Evolutionary conservation across 1,140 invertebrate species (phyloP), one percentile per base, ranked within the genome.

Genomic region (Drosophila paulistorum): DNA sequence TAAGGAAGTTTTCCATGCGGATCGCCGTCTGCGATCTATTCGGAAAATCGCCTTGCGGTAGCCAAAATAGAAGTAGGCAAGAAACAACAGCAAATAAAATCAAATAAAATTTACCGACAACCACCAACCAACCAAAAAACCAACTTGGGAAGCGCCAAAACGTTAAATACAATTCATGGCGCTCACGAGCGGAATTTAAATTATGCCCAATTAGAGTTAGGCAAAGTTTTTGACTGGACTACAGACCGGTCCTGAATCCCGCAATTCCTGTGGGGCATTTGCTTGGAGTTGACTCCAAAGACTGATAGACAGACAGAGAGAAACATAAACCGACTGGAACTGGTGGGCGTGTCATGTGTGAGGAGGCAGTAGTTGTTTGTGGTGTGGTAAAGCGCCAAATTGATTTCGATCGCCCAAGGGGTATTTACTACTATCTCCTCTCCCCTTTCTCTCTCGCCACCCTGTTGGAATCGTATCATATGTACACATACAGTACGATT

Each of bases 151-250:
- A 89, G 84, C 84, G 84, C 85, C 84, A 89, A 89, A 87, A 89
- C 84, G 77, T 89, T 87, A 89, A 87, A 87, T 86, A 82, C 83
- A 86, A 86, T 87, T 87, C 83, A 87, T 87, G 83, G 85, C 84
- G 84, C 84, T 89, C 84, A 89, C 84, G 84, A 89, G 65, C 78
- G 84, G 84, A 89, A 89, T 89, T 89, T 89, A 89, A 89, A 89
- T 89, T 89, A 89, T 89, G 84, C 85, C 84, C 84, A 89, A 89
- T 89, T 89, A 89, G 84, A 89, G 84, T 81, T 89, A 89, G 81
- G 84, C 89, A 85, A 77, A 59, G 57, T 37, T 37, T 39, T 37
- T 11, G 35, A 37, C 35, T 37, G 35, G 35, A 37, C 35, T 37
- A 7, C 20, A 13, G 42, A 54, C 60, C 67, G 33, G 74, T 45